Evolutionary conservation across 2,797 vertebrate species (phyloP).

Genomic region (Poeciliopsis infans): DNA sequence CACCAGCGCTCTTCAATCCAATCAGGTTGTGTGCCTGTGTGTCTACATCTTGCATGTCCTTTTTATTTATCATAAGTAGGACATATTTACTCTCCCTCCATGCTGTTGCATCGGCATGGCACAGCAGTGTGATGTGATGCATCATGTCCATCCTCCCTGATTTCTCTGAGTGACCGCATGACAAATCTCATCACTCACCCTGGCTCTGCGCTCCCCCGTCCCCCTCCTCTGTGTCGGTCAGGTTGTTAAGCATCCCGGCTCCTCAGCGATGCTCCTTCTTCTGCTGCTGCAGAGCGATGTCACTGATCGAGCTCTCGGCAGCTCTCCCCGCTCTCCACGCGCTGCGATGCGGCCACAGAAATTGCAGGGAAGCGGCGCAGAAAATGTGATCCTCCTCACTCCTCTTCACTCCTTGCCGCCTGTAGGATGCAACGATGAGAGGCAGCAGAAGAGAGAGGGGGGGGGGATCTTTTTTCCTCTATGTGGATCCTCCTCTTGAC

Average conservation of each 20-base stretch:
- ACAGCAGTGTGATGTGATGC: constrained; percentile 33
- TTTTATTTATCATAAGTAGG: constrained; percentile 1
- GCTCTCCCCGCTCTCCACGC: constrained; percentile 71
- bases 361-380: constrained; percentile 60
- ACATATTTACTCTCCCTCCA: constrained; percentile 17
- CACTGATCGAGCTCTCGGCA: constrained; percentile 64
- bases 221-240: constrained; percentile 95
- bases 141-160: constrained; percentile 33
- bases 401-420: constrained; percentile 67
- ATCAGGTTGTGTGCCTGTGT: constrained; percentile 31
- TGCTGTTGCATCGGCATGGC: constrained; percentile 32
- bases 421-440: constrained; percentile 70
- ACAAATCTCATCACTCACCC: constrained; percentile 89
- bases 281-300: constrained; percentile 67
- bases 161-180: constrained; percentile 40
- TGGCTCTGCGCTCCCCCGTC: constrained; percentile 92
- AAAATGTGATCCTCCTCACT: constrained; percentile 70
- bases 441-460: constrained; percentile 67
- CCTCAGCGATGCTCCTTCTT: constrained; percentile 48
- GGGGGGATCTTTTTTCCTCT: constrained; percentile 57
- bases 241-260: constrained; percentile 96
- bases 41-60: constrained; percentile 17
- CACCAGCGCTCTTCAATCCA: constrained; percentile 29
- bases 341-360: constrained; percentile 64
- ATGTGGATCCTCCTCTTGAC: constrained; percentile 78